Conservation (phyloP, 2,888 invertebrate species). For the Periphyllus acericola region DNA sequence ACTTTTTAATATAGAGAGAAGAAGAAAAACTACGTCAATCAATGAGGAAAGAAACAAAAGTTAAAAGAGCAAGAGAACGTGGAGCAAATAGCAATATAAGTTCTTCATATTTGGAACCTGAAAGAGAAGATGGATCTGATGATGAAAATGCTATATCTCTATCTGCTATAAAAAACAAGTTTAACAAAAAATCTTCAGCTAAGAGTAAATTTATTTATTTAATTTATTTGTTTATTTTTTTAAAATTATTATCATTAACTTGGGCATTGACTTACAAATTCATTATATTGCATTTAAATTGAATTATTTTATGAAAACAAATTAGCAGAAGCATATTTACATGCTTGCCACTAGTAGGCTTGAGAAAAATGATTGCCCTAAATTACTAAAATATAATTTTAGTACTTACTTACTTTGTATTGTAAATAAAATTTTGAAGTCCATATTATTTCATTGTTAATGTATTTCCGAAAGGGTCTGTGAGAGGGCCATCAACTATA, state of each 20-base stretch:
- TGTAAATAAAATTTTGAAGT: too few relatives aligned
- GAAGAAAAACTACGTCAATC: constrained; percentile 94
- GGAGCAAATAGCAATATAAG: constrained; percentile 70
- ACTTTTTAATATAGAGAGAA: constrained; percentile 77
- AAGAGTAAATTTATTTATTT: constrained; percentile 33
- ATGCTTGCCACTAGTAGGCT: too few relatives aligned
- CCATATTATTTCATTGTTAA: too few relatives aligned
- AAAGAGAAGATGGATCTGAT: constrained; percentile 83
- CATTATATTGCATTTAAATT: too few relatives aligned
- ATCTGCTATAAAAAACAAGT: constrained; percentile 93
- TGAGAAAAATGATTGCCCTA: too few relatives aligned
- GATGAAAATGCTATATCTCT: constrained; percentile 93
- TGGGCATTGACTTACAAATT: too few relatives aligned
- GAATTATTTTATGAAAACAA: too few relatives aligned
- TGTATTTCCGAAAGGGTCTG: too few relatives aligned
- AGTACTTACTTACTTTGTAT: too few relatives aligned
- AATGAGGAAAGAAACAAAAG: constrained; percentile 77
- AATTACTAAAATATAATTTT: too few relatives aligned
- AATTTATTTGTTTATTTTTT: background rate
- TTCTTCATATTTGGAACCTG: constrained; percentile 71
- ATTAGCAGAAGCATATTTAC: too few relatives aligned
- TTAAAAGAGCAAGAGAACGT: constrained; percentile 71
- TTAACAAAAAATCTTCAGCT: constrained; percentile 72
- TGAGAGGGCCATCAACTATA: too few relatives aligned
- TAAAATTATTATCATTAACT: background rate